phyloP scores from a whole-genome alignment of 2,888 invertebrate genomes.

The Notodromas monacha region DNA sequence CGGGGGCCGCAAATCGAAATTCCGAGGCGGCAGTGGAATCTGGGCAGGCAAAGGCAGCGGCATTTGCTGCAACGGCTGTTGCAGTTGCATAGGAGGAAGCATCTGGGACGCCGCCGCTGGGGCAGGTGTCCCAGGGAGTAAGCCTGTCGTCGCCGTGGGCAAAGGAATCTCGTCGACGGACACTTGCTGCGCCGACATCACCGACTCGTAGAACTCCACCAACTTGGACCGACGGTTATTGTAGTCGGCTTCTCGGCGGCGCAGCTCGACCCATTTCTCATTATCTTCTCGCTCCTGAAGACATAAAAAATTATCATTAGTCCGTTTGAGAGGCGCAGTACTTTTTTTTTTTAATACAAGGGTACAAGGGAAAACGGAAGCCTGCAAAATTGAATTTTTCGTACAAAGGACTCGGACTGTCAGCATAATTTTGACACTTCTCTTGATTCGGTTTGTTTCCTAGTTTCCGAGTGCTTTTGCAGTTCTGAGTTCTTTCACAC shows the following conservation, averaged over 20 bases:
- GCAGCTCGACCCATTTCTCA: constrained; percentile 68
- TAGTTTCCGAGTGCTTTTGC: too few relatives aligned
- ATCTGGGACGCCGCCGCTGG: constrained; percentile 11
- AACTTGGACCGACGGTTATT: constrained; percentile 54
- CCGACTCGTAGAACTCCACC: constrained; percentile 73
- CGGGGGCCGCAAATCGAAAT: too few relatives aligned
- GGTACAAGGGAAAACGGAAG: constrained; percentile 5
- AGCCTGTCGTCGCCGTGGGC: constrained; percentile 22
- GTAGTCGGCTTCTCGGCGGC: constrained; percentile 61
- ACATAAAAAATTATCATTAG: too few relatives aligned
- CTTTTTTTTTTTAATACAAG: too few relatives aligned
- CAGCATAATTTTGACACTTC: too few relatives aligned
- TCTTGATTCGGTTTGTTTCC: too few relatives aligned
- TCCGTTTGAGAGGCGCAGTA: too few relatives aligned
- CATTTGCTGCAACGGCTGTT: constrained; percentile 11
- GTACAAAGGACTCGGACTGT: constrained; percentile 1
- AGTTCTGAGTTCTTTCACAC: too few relatives aligned
- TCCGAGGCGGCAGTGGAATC: constrained; percentile 20
- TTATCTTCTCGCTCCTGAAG: constrained; percentile 71
- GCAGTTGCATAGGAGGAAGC: too few relatives aligned
- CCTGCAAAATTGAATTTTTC: neutral
- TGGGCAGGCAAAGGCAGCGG: constrained; percentile 17
- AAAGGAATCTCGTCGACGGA: constrained; percentile 76
- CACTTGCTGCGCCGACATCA: constrained; percentile 74
- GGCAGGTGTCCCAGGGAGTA: constrained; percentile 11